Conservation (phyloP, 2,113 vertebrate species). For the Corythornis madagascariensis region DNA sequence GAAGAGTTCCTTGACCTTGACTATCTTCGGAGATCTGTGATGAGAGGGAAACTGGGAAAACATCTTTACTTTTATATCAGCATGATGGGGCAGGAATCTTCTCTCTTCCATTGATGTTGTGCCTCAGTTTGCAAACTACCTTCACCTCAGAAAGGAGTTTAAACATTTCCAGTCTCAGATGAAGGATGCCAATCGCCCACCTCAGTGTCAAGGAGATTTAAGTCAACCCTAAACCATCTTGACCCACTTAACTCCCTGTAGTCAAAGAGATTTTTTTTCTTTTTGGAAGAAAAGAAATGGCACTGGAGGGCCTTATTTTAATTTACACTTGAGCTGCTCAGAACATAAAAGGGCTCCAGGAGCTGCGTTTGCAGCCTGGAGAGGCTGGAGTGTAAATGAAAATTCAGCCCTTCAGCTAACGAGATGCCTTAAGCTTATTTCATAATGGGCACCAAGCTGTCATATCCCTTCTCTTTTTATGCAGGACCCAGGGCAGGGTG, state of each 20-base stretch:
- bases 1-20: neutral
- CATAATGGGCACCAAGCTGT: fast-evolving
- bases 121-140: neutral
- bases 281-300: conserved; percentile 3
- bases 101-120: fast-evolving
- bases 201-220: fast-evolving
- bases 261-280: conserved; percentile 32
- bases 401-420: neutral
- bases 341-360: neutral
- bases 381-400: conserved; percentile 22
- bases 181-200: neutral
- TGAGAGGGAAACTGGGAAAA: neutral
- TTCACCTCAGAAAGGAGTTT: neutral
- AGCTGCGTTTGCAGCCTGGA: neutral
- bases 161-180: neutral
- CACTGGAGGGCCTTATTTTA: conserved; percentile 38
- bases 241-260: conserved; percentile 27
- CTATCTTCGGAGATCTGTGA: neutral
- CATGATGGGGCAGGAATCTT: fast-evolving
- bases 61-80: neutral
- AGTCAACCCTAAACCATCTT: neutral
- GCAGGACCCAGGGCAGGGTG: fast-evolving
- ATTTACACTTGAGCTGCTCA: conserved; percentile 39
- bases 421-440: neutral
- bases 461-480: neutral